phyloP scores from a whole-genome alignment of 1,140 invertebrate species.

The Drosophila serrata region DNA sequence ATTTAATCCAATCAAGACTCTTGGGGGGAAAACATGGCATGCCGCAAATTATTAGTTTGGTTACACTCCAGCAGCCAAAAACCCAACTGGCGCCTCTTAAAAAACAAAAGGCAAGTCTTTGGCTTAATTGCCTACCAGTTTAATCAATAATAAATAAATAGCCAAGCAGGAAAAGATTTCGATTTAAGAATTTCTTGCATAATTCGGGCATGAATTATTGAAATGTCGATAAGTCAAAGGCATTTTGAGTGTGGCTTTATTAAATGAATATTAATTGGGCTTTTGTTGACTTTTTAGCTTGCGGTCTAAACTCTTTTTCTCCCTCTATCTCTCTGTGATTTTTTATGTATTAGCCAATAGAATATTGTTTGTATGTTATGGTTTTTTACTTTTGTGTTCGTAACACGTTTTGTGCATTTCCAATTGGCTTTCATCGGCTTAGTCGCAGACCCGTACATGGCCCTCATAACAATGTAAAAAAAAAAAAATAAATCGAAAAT shows the following conservation, averaged over 20 bases:
- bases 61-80: slow-evolving; percentile 61
- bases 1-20: slow-evolving; percentile 23
- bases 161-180: slow-evolving; percentile 51
- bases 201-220: slow-evolving; percentile 45
- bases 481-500: slow-evolving; percentile 4
- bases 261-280: slow-evolving; percentile 40
- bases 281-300: slow-evolving; percentile 4
- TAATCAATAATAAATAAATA: slow-evolving; percentile 47
- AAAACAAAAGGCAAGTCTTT: slow-evolving; percentile 23
- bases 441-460: slow-evolving; percentile 22
- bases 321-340: too few species aligned
- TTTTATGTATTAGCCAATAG: slow-evolving; percentile 15
- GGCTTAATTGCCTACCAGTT: slow-evolving; percentile 41
- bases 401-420: slow-evolving; percentile 66
- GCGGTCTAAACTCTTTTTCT: not conserved
- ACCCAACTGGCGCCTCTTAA: slow-evolving; percentile 33
- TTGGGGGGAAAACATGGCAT: slow-evolving; percentile 40
- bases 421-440: slow-evolving; percentile 67
- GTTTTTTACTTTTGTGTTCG: slow-evolving; percentile 5
- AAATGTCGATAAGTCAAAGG: slow-evolving; percentile 38
- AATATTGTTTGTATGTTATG: slow-evolving; percentile 13
- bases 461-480: slow-evolving; percentile 40
- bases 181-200: slow-evolving; percentile 36
- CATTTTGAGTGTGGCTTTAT: slow-evolving; percentile 22
- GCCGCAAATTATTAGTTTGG: slow-evolving; percentile 41